phyloP scores from a whole-genome alignment of 2,113 vertebrate genomes.

The Struthio camelus region DNA sequence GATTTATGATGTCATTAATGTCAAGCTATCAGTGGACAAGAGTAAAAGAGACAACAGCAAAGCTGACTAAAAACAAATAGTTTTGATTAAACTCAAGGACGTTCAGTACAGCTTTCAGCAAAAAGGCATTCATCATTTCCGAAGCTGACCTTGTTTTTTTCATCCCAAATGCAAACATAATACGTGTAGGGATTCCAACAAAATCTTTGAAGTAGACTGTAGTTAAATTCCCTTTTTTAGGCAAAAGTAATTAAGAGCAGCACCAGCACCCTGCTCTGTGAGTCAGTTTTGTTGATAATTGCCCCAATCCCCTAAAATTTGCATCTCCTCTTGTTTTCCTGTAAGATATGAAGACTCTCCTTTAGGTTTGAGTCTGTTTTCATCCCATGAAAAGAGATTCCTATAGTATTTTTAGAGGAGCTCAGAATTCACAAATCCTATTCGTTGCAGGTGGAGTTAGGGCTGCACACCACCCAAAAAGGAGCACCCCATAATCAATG shows the following conservation, averaged over 20 bases:
- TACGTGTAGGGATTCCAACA: slow-evolving; percentile 55
- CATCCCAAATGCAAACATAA: slow-evolving; percentile 78
- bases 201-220: slow-evolving; percentile 29
- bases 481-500: not conserved
- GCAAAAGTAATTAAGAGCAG: slow-evolving; percentile 24
- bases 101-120: slow-evolving; percentile 92
- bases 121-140: slow-evolving; percentile 98
- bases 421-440: not conserved
- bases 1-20: slow-evolving; percentile 99
- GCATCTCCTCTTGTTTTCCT: not conserved
- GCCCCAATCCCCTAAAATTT: slow-evolving; percentile 12
- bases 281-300: slow-evolving; percentile 15
- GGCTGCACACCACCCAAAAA: not conserved
- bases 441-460: not conserved
- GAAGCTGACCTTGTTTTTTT: slow-evolving; percentile 87
- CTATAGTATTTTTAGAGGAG: not conserved
- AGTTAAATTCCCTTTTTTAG: not conserved
- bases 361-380: not conserved
- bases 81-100: slow-evolving; percentile 99
- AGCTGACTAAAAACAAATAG: slow-evolving; percentile 98
- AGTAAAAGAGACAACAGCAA: slow-evolving; percentile 95
- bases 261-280: not conserved
- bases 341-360: slow-evolving; percentile 11
- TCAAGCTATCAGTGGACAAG: slow-evolving; percentile 99
- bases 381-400: not conserved